A percentile compares a stretch with the other conserved stretches of the same genome.
These are phyloP conservation scores for Astyanax mexicanus DNA, from an alignment of 2,797 vertebrate species.

Conservation along the genomic window DNA sequence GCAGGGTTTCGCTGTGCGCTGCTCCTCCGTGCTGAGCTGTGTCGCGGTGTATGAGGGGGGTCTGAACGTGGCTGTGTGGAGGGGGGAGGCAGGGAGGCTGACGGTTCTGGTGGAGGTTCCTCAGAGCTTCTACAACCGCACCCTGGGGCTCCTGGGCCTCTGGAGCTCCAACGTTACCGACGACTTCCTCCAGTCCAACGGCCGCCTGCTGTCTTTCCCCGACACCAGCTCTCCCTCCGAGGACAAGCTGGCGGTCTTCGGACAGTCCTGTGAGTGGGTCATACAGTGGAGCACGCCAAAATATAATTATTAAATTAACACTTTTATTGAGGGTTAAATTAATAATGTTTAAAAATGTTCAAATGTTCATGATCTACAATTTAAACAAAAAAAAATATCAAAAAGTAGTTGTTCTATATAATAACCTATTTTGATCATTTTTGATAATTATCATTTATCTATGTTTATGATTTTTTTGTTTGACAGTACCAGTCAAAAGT, in stretches of 20 bases:
- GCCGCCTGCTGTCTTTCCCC: constrained; percentile 61
- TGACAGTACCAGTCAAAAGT: too few species aligned
- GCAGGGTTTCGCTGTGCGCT: constrained; percentile 74
- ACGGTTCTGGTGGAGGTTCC: constrained; percentile 76
- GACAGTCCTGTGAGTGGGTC: constrained; percentile 81
- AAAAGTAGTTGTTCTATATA: too few species aligned
- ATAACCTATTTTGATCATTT: too few species aligned
- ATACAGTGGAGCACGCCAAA: background rate
- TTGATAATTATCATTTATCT: too few species aligned
- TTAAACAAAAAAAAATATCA: too few species aligned
- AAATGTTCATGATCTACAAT: too few species aligned
- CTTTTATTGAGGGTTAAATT: too few species aligned
- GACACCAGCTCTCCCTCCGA: constrained; percentile 69
- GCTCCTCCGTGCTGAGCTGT: constrained; percentile 67
- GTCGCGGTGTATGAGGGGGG: constrained; percentile 75
- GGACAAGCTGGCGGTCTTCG: constrained; percentile 73
- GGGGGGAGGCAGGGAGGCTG: constrained; percentile 66
- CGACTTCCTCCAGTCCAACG: constrained; percentile 82
- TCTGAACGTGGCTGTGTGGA: constrained; percentile 76
- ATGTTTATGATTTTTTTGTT: too few species aligned
- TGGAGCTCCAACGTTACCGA: constrained; percentile 78
- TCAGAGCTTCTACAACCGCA: constrained; percentile 80
- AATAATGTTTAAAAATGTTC: too few species aligned
- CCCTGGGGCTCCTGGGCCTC: constrained; percentile 82
- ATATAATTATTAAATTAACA: too few species aligned